Conservation (phyloP, 2,888 invertebrate genomes). For the Caprella mutica region DNA sequence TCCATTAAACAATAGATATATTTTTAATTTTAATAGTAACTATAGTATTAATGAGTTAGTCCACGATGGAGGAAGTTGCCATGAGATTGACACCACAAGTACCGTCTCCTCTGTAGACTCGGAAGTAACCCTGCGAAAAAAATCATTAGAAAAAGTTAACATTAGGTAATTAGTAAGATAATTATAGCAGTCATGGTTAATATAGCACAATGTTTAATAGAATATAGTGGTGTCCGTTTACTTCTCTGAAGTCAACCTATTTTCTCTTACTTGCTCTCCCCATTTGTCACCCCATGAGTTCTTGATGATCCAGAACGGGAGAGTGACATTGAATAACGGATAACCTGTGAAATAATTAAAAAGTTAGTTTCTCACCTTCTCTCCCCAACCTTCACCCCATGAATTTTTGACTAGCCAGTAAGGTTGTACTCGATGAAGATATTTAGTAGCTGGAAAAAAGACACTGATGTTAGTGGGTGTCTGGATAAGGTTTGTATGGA, state of each 20-base stretch:
- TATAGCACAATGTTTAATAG: too few relatives aligned
- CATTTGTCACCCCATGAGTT: constrained; percentile 86
- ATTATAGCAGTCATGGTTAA: too few relatives aligned
- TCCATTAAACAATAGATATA: too few relatives aligned
- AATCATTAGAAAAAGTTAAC: constrained; percentile 2
- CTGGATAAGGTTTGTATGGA: too few relatives aligned
- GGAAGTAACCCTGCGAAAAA: constrained; percentile 65
- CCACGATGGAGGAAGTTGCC: constrained; percentile 70
- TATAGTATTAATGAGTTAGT: too few relatives aligned
- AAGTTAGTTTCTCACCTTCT: constrained; percentile 40
- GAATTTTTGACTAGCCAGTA: constrained; percentile 48
- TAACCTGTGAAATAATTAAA: constrained; percentile 46
- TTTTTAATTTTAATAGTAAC: too few relatives aligned
- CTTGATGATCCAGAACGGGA: constrained; percentile 87
- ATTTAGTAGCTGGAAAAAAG: constrained; percentile 36
- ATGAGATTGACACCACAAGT: constrained; percentile 86
- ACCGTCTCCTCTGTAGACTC: constrained; percentile 86
- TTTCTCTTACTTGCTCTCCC: constrained; percentile 59
- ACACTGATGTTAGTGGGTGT: too few relatives aligned
- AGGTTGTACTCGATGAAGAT: constrained; percentile 38
- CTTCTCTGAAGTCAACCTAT: neutral
- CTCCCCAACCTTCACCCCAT: constrained; percentile 46
- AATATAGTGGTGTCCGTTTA: neutral
- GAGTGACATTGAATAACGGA: constrained; percentile 62
- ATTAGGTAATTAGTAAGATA: constrained; percentile 7